Base-by-base conservation (phyloP, 2,797 vertebrate genomes). In the Pelobates cultripes region DNA sequence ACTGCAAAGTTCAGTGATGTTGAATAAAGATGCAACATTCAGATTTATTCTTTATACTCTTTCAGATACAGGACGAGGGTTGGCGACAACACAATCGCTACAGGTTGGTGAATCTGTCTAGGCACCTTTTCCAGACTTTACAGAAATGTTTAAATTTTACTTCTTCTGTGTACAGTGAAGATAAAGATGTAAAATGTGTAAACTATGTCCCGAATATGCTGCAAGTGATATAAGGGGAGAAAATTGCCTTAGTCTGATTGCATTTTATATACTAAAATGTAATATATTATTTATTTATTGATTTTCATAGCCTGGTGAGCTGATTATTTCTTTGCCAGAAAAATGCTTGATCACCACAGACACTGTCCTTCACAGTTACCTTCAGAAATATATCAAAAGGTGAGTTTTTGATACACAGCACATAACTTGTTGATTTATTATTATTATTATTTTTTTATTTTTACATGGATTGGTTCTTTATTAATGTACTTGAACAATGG, bases 261-360 rank as follows among this genome's bases (percentile, higher is more conserved):
- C n/a, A n/a, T n/a, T n/a, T n/a, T n/a, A n/a, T n/a, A n/a, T n/a
- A n/a, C n/a, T n/a, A n/a, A n/a, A n/a, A n/a, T n/a, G n/a, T n/a
- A n/a, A n/a, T 28, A 28, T 28, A 28, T 28, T 28, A 28, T 64
- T 17, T 64, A 2, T 64, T 64, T 64, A 0, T 41, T 64, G 7
- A 2, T 4, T 64, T 83, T 7, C 4, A 51, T 81, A 94, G 97
- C 93, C 92, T 86, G 84, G 94, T 3, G 91, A 95, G 76, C 57
- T 94, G 86, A 28, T 99, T 14, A 94, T 99, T 85, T 96, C 96
- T 0, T 87, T 99, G 86, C 97, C 97, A 0, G 94, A 96, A 89
- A 94, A 91, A 3, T 99, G 97, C 88, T 94, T 99, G 78, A 91
- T 99, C 80, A 98, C 97, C 69, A 95, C 96, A 0, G 86, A 86